phyloP scores from a whole-genome alignment of 2,113 vertebrate species.

The Lepus americanus region DNA sequence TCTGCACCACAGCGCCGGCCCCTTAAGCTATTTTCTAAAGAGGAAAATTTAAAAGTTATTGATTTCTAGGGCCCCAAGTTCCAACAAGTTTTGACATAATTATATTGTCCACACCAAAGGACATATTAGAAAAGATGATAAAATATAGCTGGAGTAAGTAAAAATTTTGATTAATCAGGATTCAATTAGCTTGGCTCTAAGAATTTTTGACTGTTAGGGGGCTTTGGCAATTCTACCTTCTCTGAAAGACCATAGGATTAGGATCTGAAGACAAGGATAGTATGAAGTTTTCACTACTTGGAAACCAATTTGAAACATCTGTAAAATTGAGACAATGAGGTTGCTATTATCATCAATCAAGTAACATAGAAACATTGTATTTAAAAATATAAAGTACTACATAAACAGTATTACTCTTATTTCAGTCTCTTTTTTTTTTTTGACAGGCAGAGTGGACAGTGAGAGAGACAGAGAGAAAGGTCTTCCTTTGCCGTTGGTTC shows the following conservation, averaged over 20 bases:
- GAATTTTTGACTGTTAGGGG: neutral
- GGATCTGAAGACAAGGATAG: slow-evolving; percentile 14
- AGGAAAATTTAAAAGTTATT: slow-evolving; percentile 30
- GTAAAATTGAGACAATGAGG: neutral
- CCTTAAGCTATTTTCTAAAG: slow-evolving; percentile 33
- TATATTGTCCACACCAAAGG: neutral
- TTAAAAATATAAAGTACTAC: slow-evolving; percentile 6
- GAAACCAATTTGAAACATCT: slow-evolving; percentile 38
- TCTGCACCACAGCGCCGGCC: too few species aligned
- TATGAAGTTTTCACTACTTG: neutral
- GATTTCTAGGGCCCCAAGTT: slow-evolving; percentile 39
- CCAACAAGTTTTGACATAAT: neutral
- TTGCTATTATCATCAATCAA: slow-evolving; percentile 41
- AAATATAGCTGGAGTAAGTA: neutral
- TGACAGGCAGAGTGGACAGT: too few species aligned
- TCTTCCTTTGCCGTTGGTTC: too few species aligned
- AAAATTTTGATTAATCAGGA: slow-evolving; percentile 39
- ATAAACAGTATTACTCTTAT: neutral
- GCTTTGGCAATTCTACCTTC: neutral
- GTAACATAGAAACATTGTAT: slow-evolving; percentile 2
- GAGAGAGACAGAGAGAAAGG: too few species aligned
- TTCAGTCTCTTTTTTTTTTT: neutral
- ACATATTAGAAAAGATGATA: neutral
- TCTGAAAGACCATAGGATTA: neutral
- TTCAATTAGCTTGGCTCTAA: neutral